Evolutionary conservation across 1,140 invertebrate species (phyloP), one percentile per base, ranked within the genome.

Genomic region (Halictus rubicundus): DNA sequence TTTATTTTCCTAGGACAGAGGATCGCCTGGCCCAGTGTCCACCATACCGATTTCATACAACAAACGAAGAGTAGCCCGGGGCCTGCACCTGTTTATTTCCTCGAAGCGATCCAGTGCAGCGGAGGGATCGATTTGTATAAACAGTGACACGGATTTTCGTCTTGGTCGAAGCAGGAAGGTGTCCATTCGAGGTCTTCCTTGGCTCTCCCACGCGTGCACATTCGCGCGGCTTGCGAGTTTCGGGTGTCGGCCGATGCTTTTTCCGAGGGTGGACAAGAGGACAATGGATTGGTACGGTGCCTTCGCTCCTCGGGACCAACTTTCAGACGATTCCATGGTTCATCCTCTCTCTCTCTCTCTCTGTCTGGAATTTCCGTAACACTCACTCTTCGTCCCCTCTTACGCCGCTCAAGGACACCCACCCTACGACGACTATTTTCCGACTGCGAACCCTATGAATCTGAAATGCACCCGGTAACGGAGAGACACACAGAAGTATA

Each of bases 211-310:
- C 60, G 57, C 27, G 52, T 69, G 49, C 59, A 57, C 27, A 49
- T 79, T 21, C 3, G 61, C 57, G 52, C 7, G 54, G 42, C 37
- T 9, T 9, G 27, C 60, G 16, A 42, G 32, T 64, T 42, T 69
- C 60, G 68, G 65, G 57, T 60, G 68, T 49, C 54, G 49, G 46
- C 46, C 59, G 25, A 66, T 42, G 63, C 61, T 70, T 77, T 65
- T 71, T 74, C 66, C 46, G 61, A 72, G 78, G 71, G 83, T 76
- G 49, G 42, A 82, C 68, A 60, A 76, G 64, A 68, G 77, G 77
- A 89, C 88, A 89, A 89, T 89, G 70, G 86, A 72, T 80, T 78
- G 80, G 78, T 66, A 81, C 81, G 77, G 81, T 83, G 82, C 75
- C 59, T 81, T 87, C 80, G 74, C 85, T 82, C 87, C 83, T 88